These are phyloP conservation scores for Lepidurus arcticus DNA, from an alignment of 1,140 invertebrate genomes.

Conservation along the genomic window DNA sequence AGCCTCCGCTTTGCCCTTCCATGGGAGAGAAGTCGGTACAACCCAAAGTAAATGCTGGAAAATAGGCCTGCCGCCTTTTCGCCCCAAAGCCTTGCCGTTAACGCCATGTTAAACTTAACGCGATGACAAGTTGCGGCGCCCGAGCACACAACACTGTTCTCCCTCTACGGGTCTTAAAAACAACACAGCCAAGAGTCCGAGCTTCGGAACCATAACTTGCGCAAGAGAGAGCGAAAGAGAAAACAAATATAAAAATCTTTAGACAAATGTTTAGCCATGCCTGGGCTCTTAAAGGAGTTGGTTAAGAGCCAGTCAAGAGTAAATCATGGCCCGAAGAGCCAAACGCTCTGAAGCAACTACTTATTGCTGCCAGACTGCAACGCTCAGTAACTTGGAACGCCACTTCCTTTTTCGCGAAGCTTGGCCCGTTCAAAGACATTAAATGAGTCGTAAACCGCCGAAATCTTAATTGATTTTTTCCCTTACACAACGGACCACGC, in stretches of 20 bases:
- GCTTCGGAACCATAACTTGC: neutral
- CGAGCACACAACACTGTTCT: neutral
- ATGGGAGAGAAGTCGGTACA: too few relatives aligned
- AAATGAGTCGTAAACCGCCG: neutral
- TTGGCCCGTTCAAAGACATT: neutral
- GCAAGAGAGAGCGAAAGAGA: neutral
- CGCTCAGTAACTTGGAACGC: neutral
- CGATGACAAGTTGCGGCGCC: constrained; percentile 11
- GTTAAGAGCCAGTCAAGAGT: neutral
- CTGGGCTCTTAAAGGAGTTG: too few relatives aligned
- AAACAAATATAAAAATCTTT: neutral
- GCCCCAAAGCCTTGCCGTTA: neutral
- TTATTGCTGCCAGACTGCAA: neutral
- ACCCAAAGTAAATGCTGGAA: too few relatives aligned
- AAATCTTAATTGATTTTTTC: neutral
- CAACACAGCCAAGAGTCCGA: neutral
- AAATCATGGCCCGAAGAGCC: neutral
- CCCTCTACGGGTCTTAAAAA: neutral
- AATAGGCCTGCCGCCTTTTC: too few relatives aligned
- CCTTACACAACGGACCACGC: neutral
- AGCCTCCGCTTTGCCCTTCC: neutral
- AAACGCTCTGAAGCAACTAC: neutral
- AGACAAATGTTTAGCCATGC: neutral
- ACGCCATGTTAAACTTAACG: constrained; percentile 19
- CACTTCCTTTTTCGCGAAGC: neutral